Conservation (phyloP, 2,797 vertebrate species). For the Pelodytes ibericus region DNA sequence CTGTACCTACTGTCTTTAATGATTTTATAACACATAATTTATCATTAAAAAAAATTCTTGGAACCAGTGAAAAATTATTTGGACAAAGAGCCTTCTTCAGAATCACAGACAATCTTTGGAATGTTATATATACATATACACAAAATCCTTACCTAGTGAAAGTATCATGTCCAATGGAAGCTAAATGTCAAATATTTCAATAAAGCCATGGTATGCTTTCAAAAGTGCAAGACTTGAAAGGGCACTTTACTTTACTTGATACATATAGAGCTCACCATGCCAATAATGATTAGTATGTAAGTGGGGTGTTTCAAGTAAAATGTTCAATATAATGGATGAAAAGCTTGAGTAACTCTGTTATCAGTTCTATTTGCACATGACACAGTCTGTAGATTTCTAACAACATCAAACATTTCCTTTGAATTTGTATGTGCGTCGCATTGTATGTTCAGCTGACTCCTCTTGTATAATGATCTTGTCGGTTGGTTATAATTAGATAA, state of each 20-base stretch:
- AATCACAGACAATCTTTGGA: not conserved
- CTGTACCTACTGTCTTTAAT: too few species aligned
- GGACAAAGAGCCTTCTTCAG: not conserved
- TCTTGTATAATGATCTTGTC: slow-evolving; percentile 15
- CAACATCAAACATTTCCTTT: slow-evolving; percentile 31
- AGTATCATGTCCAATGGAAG: not conserved
- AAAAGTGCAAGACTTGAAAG: not conserved
- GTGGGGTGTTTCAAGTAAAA: slow-evolving; percentile 5
- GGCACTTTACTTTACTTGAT: not conserved
- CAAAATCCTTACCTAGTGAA: not conserved
- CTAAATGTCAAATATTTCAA: not conserved
- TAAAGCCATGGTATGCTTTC: not conserved
- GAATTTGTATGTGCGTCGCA: slow-evolving; percentile 4
- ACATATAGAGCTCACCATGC: not conserved
- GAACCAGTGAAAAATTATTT: not conserved
- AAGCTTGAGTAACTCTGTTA: slow-evolving; percentile 3
- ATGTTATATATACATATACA: not conserved
- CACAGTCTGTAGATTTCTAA: slow-evolving; percentile 6
- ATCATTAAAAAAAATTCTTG: too few species aligned
- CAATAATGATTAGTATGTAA: slow-evolving; percentile 16
- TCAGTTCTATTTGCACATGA: slow-evolving; percentile 22
- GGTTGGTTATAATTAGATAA: slow-evolving; percentile 24
- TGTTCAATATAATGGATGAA: slow-evolving; percentile 20
- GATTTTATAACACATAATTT: too few species aligned
- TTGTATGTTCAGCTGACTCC: not conserved